Conservation (phyloP, 2,797 vertebrate genomes). For the Cuculus canorus region DNA sequence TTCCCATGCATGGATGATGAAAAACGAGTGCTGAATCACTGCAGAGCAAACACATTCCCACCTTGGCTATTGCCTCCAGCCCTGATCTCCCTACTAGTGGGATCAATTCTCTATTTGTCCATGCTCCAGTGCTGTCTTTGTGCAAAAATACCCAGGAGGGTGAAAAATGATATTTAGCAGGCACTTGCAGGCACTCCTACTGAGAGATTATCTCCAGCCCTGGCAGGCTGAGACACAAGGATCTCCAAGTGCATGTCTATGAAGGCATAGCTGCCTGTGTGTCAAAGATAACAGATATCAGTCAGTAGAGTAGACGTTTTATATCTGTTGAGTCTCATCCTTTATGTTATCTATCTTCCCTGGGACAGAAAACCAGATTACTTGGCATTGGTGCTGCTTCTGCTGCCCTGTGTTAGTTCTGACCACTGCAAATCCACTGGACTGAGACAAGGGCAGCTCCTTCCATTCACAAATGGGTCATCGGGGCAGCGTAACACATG, state of each 20-base stretch:
- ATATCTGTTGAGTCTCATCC: neutral
- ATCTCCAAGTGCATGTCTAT: neutral
- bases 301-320: neutral
- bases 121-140: neutral
- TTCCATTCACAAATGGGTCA: neutral
- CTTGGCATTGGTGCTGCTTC: neutral
- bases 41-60: neutral
- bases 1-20: rapidly evolving
- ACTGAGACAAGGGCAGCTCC: neutral
- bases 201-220: neutral
- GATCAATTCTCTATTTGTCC: neutral
- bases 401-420: neutral
- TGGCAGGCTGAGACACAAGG: neutral
- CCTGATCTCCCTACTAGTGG: neutral
- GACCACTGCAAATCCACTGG: neutral
- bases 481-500: neutral
- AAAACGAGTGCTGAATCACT: neutral
- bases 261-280: neutral
- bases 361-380: neutral
- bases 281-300: neutral
- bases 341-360: neutral
- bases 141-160: neutral
- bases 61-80: neutral
- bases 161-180: neutral
- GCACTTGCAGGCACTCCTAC: neutral